Conservation (phyloP, 2,113 vertebrate genomes). For the Ursus arctos region DNA sequence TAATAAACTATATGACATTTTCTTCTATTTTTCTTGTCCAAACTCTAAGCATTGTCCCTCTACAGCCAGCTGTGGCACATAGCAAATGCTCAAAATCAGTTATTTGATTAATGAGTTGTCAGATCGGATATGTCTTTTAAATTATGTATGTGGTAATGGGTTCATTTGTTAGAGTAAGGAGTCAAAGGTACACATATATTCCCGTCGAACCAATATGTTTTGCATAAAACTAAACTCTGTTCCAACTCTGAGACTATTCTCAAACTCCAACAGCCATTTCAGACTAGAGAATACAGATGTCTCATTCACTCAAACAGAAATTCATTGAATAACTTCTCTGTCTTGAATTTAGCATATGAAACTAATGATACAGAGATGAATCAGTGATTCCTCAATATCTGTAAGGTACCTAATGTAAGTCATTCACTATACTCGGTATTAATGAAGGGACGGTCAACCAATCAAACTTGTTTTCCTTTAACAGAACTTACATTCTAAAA, state of each 20-base stretch:
- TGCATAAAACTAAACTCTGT: not conserved
- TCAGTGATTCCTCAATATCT: not conserved
- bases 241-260: not conserved
- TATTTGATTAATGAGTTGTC: constrained; percentile 22
- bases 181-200: not conserved
- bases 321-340: not conserved
- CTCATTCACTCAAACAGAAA: not conserved
- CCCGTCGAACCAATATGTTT: not conserved
- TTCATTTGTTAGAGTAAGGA: constrained; percentile 24
- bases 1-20: not conserved
- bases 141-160: not conserved
- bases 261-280: not conserved
- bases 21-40: not conserved
- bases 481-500: not conserved
- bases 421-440: not conserved
- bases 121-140: constrained; percentile 53
- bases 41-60: not conserved
- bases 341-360: not conserved
- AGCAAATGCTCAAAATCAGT: not conserved
- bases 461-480: not conserved
- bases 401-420: not conserved
- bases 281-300: not conserved
- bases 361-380: not conserved
- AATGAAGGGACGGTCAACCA: not conserved
- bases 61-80: not conserved